Percentiles rank a stretch among this genome's conserved stretches.
These are phyloP conservation scores for Lethocerus indicus DNA, from an alignment of 1,140 invertebrate species.

Conservation along the genomic window DNA sequence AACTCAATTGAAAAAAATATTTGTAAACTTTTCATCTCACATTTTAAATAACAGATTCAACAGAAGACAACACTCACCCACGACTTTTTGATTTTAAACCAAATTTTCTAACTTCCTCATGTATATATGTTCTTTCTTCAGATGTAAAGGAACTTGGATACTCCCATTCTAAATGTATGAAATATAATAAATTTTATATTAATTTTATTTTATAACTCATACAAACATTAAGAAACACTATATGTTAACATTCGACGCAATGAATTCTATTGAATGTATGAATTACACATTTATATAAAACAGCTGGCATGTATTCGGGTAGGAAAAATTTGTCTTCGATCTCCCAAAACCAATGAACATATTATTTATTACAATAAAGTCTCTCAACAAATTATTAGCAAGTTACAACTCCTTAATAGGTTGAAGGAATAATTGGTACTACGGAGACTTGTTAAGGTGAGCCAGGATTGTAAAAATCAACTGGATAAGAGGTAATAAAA, in stretches of 20 bases:
- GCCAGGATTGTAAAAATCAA: too few relatives aligned
- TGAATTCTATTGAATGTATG: neutral
- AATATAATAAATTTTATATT: neutral
- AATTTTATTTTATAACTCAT: neutral
- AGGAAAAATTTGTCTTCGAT: neutral
- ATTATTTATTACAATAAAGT: too few relatives aligned
- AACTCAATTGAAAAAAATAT: slow-evolving; percentile 8
- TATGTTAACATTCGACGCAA: neutral
- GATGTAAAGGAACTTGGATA: slow-evolving; percentile 60
- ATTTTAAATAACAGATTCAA: neutral
- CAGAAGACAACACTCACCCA: slow-evolving; percentile 30
- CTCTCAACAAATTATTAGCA: too few relatives aligned
- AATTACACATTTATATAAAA: neutral
- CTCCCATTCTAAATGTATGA: slow-evolving; percentile 22
- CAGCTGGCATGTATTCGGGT: neutral
- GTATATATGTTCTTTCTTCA: slow-evolving; percentile 60
- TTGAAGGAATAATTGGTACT: too few relatives aligned
- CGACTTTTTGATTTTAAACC: slow-evolving; percentile 57
- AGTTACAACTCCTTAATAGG: too few relatives aligned
- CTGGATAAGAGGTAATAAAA: too few relatives aligned
- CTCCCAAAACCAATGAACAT: neutral
- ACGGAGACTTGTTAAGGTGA: too few relatives aligned
- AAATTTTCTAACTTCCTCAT: slow-evolving; percentile 39
- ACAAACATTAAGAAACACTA: neutral
- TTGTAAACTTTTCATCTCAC: neutral